Conservation (phyloP, 2,797 vertebrate species). For the Bradypodion pumilum region DNA sequence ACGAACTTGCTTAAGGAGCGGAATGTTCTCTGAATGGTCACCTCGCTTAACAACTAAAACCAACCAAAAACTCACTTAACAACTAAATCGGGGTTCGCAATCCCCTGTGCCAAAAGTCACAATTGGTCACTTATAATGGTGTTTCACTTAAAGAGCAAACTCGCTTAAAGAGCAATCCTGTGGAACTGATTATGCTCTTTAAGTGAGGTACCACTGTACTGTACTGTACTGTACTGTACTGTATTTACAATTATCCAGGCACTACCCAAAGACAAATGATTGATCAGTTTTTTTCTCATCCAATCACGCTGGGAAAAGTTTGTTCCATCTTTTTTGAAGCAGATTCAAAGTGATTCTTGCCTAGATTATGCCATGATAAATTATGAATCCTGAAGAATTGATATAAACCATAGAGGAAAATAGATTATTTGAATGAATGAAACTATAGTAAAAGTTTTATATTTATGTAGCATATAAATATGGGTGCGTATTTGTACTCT, state of each 20-base stretch:
- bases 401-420: constrained; percentile 80
- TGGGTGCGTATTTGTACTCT: constrained; percentile 35
- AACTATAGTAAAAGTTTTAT: constrained; percentile 79
- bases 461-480: constrained; percentile 58
- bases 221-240: too few relatives aligned
- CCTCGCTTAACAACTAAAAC: too few relatives aligned
- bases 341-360: constrained; percentile 84
- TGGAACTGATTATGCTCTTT: too few relatives aligned
- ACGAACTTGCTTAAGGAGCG: too few relatives aligned
- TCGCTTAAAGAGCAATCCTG: too few relatives aligned
- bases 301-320: constrained; percentile 72
- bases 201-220: too few relatives aligned
- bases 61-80: too few relatives aligned
- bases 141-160: too few relatives aligned
- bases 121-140: too few relatives aligned
- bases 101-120: too few relatives aligned
- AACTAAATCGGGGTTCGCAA: too few relatives aligned
- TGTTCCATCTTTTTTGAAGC: constrained; percentile 75
- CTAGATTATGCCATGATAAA: constrained; percentile 86
- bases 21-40: too few relatives aligned
- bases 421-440: constrained; percentile 86
- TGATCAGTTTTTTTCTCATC: constrained; percentile 65
- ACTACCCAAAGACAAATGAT: constrained; percentile 64
- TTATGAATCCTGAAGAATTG: constrained; percentile 82
- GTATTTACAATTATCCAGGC: constrained; percentile 30